Percentiles rank a stretch among this genome's conserved stretches.
These are phyloP conservation scores for Pyrocoelia pectoralis DNA, from an alignment of 2,888 invertebrate species.

Conservation along the genomic window DNA sequence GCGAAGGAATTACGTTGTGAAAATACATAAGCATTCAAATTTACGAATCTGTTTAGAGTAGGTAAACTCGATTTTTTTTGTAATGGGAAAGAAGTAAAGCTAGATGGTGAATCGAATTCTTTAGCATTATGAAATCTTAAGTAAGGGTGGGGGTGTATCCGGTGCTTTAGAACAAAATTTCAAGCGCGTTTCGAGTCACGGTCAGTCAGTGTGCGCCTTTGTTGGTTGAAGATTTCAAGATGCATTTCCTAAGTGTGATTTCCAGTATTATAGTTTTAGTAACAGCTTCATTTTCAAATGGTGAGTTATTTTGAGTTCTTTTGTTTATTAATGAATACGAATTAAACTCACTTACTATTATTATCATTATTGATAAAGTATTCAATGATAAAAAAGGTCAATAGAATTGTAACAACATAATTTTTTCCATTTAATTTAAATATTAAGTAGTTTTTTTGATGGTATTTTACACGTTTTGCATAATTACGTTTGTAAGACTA, in stretches of 20 bases:
- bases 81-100: not conserved
- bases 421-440: slow-evolving; percentile 3
- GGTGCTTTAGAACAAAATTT: slow-evolving; percentile 53
- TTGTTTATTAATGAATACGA: not conserved
- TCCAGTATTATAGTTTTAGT: slow-evolving; percentile 40
- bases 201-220: slow-evolving; percentile 46
- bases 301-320: slow-evolving; percentile 35
- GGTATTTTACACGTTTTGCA: slow-evolving; percentile 8
- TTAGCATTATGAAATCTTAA: slow-evolving; percentile 17
- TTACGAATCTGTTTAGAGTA: not conserved
- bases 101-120: slow-evolving; percentile 22
- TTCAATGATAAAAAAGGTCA: slow-evolving; percentile 14
- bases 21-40: too few species aligned
- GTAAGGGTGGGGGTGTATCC: slow-evolving; percentile 48
- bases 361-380: not conserved
- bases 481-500: not conserved
- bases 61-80: not conserved
- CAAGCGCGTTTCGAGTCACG: slow-evolving; percentile 46
- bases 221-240: slow-evolving; percentile 32
- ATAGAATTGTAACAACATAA: slow-evolving; percentile 2
- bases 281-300: slow-evolving; percentile 37
- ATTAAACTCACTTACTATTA: not conserved
- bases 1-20: too few species aligned
- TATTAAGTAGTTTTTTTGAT: not conserved
- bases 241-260: slow-evolving; percentile 46